A percentile compares a stretch with the other conserved stretches of the same genome.
Conservation (phyloP, 2,888 invertebrate genomes). For the Xylota sylvarum region DNA sequence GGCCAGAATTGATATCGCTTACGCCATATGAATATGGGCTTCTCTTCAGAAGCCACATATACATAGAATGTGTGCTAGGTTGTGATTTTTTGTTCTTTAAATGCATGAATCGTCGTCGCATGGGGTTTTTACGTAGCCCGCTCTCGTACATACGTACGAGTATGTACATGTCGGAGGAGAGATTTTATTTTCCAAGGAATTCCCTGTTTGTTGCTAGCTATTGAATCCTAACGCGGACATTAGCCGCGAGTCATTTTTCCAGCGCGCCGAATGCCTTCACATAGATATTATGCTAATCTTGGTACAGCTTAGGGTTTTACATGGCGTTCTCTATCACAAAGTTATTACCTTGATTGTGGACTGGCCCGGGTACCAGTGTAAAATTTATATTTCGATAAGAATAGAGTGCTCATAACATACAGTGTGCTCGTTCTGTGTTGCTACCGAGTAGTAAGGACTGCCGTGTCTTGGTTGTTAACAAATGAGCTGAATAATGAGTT, state of each 20-base stretch:
- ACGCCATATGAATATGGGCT: constrained; percentile 68
- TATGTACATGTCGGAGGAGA: not conserved
- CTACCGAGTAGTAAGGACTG: constrained; percentile 39
- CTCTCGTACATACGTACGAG: constrained; percentile 33
- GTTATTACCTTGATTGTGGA: constrained; percentile 73
- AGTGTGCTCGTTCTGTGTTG: constrained; percentile 5
- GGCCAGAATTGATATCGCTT: constrained; percentile 65
- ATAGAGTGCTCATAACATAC: constrained; percentile 44
- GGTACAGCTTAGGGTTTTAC: constrained; percentile 51
- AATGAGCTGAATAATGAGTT: constrained; percentile 54
- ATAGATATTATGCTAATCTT: constrained; percentile 74
- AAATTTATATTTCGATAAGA: constrained; percentile 59
- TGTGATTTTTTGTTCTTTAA: constrained; percentile 72
- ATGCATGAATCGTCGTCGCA: constrained; percentile 76
- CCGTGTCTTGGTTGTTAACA: constrained; percentile 48
- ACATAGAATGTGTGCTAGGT: constrained; percentile 68
- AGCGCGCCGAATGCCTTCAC: constrained; percentile 66
- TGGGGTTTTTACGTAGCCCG: constrained; percentile 63
- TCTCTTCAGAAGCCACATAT: constrained; percentile 54
- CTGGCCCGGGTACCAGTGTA: constrained; percentile 44
- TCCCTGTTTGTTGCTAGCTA: constrained; percentile 38
- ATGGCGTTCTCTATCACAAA: constrained; percentile 68
- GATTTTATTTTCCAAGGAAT: constrained; percentile 69
- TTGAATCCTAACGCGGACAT: constrained; percentile 67
- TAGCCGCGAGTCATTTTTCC: constrained; percentile 62